phyloP scores from a whole-genome alignment of 1,140 invertebrate genomes.

The Holcopasites calliopsidis region DNA sequence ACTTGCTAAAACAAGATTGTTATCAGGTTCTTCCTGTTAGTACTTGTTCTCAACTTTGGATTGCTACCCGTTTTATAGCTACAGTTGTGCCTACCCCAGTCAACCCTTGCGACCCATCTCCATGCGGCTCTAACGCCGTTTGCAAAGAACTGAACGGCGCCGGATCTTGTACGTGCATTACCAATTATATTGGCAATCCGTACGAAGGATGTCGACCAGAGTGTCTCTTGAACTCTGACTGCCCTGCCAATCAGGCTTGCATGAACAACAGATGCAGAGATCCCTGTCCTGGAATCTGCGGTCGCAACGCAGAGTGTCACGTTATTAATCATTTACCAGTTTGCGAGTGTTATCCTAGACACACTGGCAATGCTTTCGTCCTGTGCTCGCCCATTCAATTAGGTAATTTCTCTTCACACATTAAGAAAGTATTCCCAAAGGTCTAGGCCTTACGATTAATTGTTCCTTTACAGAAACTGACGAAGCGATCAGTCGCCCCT shows the following conservation, averaged over 20 bases:
- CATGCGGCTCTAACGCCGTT: constrained; percentile 80
- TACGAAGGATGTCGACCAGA: constrained; percentile 82
- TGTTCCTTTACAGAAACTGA: constrained; percentile 43
- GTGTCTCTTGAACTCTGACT: constrained; percentile 86
- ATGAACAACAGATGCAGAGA: constrained; percentile 84
- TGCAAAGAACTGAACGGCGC: constrained; percentile 86
- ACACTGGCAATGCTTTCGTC: constrained; percentile 82
- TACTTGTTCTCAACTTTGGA: background rate
- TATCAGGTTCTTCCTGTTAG: background rate
- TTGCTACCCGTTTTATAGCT: constrained; percentile 3
- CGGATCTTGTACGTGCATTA: constrained; percentile 77
- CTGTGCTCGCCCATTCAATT: constrained; percentile 29
- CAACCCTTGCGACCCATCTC: constrained; percentile 73
- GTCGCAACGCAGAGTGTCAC: constrained; percentile 85
- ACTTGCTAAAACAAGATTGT: background rate
- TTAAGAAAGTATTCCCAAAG: background rate
- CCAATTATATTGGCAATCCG: constrained; percentile 77
- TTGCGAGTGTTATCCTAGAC: constrained; percentile 84
- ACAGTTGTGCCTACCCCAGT: background rate
- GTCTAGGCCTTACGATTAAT: background rate
- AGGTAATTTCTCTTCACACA: constrained; percentile 26
- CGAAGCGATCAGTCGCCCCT: constrained; percentile 79
- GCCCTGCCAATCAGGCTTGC: constrained; percentile 83
- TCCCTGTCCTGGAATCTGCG: constrained; percentile 82
- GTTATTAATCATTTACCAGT: constrained; percentile 86